Conservation (phyloP, 2,113 vertebrate genomes). For the Podocnemis expansa region DNA sequence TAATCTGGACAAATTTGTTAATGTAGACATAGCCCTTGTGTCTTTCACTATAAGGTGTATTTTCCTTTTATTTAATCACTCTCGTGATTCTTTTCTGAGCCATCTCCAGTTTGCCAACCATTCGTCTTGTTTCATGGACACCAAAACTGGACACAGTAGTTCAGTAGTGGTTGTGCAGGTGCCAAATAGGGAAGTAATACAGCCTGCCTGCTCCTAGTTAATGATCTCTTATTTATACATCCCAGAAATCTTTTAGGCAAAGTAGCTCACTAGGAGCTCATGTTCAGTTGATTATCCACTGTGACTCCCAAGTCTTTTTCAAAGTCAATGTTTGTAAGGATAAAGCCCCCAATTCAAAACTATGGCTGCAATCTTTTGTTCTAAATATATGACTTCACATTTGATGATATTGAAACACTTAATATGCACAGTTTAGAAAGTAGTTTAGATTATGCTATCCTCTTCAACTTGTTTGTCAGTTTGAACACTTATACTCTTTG, state of each 20-base stretch:
- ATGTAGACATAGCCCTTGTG: background rate
- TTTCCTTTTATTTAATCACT: background rate
- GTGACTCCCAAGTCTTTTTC: background rate
- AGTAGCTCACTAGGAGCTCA: background rate
- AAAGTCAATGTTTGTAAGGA: background rate
- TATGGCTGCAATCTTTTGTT: background rate
- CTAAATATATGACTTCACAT: background rate
- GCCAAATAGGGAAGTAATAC: background rate
- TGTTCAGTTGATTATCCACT: background rate
- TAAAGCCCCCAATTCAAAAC: background rate
- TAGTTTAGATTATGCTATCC: background rate
- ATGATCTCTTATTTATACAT: background rate
- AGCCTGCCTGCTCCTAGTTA: background rate
- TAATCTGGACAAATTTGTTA: too few species aligned
- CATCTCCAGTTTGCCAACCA: background rate
- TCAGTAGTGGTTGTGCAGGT: background rate
- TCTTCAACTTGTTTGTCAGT: background rate
- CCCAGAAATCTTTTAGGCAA: fast-evolving
- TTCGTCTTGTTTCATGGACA: background rate
- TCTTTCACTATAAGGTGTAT: background rate
- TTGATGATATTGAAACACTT: too few species aligned
- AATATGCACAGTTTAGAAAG: background rate
- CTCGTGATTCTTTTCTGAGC: background rate
- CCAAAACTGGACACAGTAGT: background rate
- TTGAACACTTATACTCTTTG: background rate